These are phyloP conservation scores for Hystrix brachyura DNA, from an alignment of 2,113 vertebrate species.

Conservation along the genomic window DNA sequence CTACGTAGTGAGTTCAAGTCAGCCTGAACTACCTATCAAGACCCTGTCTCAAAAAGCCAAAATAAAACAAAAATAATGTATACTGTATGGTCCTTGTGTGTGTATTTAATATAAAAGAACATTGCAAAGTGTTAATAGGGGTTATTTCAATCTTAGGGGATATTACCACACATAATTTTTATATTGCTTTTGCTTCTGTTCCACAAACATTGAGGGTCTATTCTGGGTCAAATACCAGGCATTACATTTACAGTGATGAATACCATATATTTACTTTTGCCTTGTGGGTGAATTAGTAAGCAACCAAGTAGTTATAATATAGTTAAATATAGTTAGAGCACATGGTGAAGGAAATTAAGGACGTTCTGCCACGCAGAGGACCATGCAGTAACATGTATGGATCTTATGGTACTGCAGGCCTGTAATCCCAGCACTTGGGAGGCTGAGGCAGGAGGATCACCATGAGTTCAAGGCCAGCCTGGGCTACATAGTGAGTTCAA, in stretches of 20 bases:
- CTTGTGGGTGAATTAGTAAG: neutral
- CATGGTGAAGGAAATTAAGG: neutral
- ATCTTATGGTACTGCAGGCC: neutral
- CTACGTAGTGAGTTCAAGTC: neutral
- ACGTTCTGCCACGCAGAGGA: neutral
- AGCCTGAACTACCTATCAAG: neutral
- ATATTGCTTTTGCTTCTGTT: neutral
- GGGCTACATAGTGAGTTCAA: neutral
- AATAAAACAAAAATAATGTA: neutral
- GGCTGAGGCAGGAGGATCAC: neutral
- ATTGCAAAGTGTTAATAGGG: neutral
- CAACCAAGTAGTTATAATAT: neutral
- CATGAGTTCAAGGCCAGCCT: neutral
- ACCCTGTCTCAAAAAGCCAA: neutral
- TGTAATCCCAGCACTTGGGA: neutral
- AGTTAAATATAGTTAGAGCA: neutral
- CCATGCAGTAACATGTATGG: accelerated
- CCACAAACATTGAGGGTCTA: neutral
- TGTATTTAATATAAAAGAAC: neutral
- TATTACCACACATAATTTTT: too few species aligned
- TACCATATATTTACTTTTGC: neutral
- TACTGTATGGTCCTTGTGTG: neutral
- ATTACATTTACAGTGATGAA: neutral
- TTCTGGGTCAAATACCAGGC: too few species aligned
- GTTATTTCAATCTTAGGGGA: neutral